Percentiles rank a stretch among this genome's conserved stretches.
These are phyloP conservation scores for Listronotus bonariensis DNA, from an alignment of 1,140 invertebrate species.

Conservation along the genomic window DNA sequence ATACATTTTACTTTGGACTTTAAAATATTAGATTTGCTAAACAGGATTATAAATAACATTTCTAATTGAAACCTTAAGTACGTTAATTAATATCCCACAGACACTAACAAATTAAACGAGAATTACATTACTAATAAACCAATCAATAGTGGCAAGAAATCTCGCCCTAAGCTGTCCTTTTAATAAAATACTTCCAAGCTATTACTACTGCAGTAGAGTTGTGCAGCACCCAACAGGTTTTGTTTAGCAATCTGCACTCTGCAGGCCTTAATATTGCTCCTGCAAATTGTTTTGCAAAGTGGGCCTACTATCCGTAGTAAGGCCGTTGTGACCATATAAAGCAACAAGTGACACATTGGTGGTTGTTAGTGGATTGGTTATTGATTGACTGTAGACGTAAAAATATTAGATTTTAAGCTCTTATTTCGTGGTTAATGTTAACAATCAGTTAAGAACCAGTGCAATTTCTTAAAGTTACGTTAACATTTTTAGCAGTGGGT, in stretches of 20 bases:
- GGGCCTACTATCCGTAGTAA: conserved; percentile 5
- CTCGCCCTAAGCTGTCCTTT: conserved; percentile 1
- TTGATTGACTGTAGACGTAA: no score
- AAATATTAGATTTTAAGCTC: no score
- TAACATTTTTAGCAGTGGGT: no score
- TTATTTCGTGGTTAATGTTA: no score
- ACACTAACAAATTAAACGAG: conserved; percentile 13
- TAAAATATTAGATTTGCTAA: no score
- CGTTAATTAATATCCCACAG: conserved; percentile 8
- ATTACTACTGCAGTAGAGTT: conserved; percentile 27
- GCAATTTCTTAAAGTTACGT: no score
- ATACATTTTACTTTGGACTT: no score
- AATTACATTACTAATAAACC: conserved; percentile 18
- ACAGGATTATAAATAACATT: conserved; percentile 3
- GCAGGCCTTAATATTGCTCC: conserved; percentile 26
- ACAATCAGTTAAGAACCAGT: no score
- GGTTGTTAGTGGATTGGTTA: no score
- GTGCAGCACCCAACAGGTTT: conserved; percentile 28
- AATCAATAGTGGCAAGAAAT: conserved; percentile 19
- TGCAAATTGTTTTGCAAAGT: conserved; percentile 20
- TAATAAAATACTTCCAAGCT: conserved; percentile 15
- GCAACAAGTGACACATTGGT: not conserved
- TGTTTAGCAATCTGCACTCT: conserved; percentile 25
- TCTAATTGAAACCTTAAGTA: conserved; percentile 21
- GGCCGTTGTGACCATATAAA: not conserved